Conservation (phyloP, 2,797 vertebrate genomes). For the Chelmon rostratus region DNA sequence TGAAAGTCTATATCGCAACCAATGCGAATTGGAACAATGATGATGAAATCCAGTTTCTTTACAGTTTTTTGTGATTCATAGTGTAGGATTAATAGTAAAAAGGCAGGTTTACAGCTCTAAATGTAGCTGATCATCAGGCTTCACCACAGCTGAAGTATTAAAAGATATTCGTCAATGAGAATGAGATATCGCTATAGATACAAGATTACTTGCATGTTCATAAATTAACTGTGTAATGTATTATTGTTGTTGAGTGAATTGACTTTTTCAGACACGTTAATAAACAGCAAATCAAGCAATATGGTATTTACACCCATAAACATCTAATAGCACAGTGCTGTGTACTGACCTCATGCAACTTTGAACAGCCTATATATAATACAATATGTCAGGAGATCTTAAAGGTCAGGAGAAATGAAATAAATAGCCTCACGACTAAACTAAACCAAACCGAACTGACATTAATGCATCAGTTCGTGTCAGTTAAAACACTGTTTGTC, state of each 20-base stretch:
- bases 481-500: no score
- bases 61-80: not conserved
- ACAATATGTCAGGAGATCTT: no score
- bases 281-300: not conserved
- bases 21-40: not conserved
- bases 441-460: not conserved
- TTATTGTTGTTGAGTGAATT: no score
- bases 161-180: not conserved
- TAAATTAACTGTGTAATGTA: not conserved
- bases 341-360: not conserved
- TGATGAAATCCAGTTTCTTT: no score
- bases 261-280: not conserved
- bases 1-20: no score
- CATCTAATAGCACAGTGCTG: no score
- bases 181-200: no score
- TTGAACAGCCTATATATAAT: not conserved
- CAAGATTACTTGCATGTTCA: not conserved
- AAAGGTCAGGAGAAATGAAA: no score
- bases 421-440: no score
- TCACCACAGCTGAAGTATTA: constrained; percentile 1
- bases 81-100: not conserved
- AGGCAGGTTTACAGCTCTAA: not conserved
- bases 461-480: not conserved
- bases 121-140: not conserved
- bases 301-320: not conserved